Conservation (phyloP, 1,140 invertebrate genomes). For the Drosophila pandora region DNA sequence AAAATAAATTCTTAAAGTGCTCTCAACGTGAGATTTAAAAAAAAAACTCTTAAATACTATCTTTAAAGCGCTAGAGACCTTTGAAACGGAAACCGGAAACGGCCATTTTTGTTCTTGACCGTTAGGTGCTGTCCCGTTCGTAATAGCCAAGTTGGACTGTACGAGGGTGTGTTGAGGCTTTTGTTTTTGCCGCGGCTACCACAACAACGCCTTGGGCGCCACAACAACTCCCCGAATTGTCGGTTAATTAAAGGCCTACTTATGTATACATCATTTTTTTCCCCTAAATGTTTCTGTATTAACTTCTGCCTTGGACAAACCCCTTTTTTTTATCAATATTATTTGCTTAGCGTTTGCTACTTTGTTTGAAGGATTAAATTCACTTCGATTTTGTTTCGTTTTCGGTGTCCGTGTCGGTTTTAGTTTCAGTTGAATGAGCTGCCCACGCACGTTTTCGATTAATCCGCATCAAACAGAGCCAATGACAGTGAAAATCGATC, state of each 20-base stretch:
- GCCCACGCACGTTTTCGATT: slow-evolving; percentile 71
- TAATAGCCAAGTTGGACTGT: background rate
- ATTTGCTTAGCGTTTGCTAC: slow-evolving; percentile 24
- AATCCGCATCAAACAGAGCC: slow-evolving; percentile 54
- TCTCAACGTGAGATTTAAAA: too few relatives aligned
- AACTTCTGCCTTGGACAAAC: slow-evolving; percentile 19
- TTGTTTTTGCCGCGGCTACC: slow-evolving; percentile 20
- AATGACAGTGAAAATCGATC: slow-evolving; percentile 74
- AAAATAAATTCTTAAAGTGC: too few relatives aligned
- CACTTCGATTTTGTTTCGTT: slow-evolving; percentile 23
- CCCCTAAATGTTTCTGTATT: background rate
- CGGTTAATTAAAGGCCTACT: slow-evolving; percentile 31
- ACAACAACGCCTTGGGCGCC: slow-evolving; percentile 27
- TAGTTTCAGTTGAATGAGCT: slow-evolving; percentile 43
- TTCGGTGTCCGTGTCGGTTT: slow-evolving; percentile 32
- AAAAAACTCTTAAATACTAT: too few relatives aligned
- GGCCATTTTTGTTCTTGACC: background rate
- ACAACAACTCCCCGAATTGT: slow-evolving; percentile 12
- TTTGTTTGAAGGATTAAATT: slow-evolving; percentile 25
- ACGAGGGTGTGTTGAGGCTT: slow-evolving; percentile 1
- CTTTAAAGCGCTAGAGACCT: background rate
- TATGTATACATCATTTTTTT: background rate
- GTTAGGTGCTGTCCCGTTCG: background rate
- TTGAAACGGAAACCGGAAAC: background rate
- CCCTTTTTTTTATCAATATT: slow-evolving; percentile 26